These are phyloP conservation scores for Sinopyrophorus schimmeli DNA, from an alignment of 2,888 invertebrate genomes.

Conservation along the genomic window DNA sequence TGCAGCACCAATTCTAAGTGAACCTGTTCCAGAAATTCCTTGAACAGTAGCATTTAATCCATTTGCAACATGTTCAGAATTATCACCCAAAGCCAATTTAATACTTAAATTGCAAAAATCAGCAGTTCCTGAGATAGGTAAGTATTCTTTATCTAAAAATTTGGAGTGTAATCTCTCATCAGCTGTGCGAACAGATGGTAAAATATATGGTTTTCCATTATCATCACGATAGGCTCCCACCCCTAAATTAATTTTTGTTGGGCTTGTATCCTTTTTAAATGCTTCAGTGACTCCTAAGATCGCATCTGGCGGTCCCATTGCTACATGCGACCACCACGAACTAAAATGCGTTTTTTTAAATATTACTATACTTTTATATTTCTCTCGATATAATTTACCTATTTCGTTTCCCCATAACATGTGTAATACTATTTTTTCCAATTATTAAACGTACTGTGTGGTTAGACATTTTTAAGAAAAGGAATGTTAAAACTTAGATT, in stretches of 20 bases:
- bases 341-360: too few species aligned
- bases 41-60: slow-evolving; percentile 76
- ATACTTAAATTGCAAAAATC: slow-evolving; percentile 86
- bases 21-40: slow-evolving; percentile 96
- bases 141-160: slow-evolving; percentile 90
- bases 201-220: slow-evolving; percentile 91
- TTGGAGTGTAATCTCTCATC: slow-evolving; percentile 73
- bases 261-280: slow-evolving; percentile 84
- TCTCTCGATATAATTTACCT: slow-evolving; percentile 34
- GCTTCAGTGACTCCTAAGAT: slow-evolving; percentile 98
- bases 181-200: slow-evolving; percentile 87
- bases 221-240: slow-evolving; percentile 98
- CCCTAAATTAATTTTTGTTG: slow-evolving; percentile 96
- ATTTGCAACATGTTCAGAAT: slow-evolving; percentile 67
- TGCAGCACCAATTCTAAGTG: slow-evolving; percentile 88
- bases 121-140: slow-evolving; percentile 84
- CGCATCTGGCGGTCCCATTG: slow-evolving; percentile 97
- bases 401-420: slow-evolving; percentile 29
- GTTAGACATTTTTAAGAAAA: slow-evolving; percentile 34
- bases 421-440: slow-evolving; percentile 31
- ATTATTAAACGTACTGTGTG: slow-evolving; percentile 32
- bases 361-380: too few species aligned
- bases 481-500: too few species aligned
- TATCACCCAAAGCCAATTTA: slow-evolving; percentile 84
- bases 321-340: slow-evolving; percentile 85